Base-by-base conservation (phyloP, 2,113 vertebrate genomes). In the Hoplias malabaricus region DNA sequence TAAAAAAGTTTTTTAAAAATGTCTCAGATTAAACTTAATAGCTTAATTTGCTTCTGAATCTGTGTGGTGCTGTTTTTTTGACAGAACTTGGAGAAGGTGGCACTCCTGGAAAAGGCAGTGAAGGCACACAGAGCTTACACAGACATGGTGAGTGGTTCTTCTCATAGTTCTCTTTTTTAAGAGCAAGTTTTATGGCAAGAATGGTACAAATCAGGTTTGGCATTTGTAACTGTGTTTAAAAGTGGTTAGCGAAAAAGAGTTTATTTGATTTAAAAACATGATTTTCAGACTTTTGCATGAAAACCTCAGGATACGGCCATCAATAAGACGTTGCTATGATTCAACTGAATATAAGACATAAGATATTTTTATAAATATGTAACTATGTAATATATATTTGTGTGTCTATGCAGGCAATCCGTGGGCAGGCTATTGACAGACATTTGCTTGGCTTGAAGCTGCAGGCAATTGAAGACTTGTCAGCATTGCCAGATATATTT, bases 391-490 rank as follows among this genome's bases (percentile, higher is more conserved):
- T 29, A 23, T 38, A 16, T 65, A n/a, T 48, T 12, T 9, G 38
- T 57, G 9, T 38, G 14, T 71, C 9, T 50, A 23, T 43, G 3
- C 79, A 99, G 98, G 98, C 98, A 1, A 93, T 99, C 61, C 90
- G 68, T 1, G 98, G 98, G 25, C 94, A 99, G 1, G 97, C 96
- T 9, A 96, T 99, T 2, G 98, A 99, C 87, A 82, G 96, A 42
- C 98, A 99, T 84, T 91, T 99, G 13, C 79, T 99, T 65, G 97
- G 98, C 40, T 87, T 99, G 48, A 99, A 96, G 90, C 88, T 99
- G 23, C 94, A 95, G 84, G 96, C 96, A 13, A 89, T 94, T 0
- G 95, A 98, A 80, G 96, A 98, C 71, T 91, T 95, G 0, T 88
- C 96, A 71, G 90, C 94, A 85, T 85, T 96, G 0, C 97, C 98